phyloP scores from a whole-genome alignment of 2,888 invertebrate genomes.

The Oscheius sp. region DNA sequence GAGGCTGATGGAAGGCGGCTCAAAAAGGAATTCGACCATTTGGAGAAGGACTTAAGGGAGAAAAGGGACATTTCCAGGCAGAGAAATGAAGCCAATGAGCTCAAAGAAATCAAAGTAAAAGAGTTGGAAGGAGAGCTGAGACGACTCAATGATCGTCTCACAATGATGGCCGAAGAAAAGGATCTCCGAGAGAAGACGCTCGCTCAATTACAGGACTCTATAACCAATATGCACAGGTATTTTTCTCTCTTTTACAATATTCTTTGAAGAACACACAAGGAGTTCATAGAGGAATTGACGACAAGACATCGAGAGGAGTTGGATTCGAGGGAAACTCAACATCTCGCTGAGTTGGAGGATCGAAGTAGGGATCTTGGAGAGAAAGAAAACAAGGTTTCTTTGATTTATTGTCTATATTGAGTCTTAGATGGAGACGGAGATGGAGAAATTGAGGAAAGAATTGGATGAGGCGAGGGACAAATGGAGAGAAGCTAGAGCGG shows the following conservation, averaged over 20 bases:
- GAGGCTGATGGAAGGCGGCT: slow-evolving; percentile 40
- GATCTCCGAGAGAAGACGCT: slow-evolving; percentile 26
- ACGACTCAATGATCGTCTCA: slow-evolving; percentile 16
- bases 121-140: slow-evolving; percentile 23
- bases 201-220: slow-evolving; percentile 34
- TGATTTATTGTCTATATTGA: background rate
- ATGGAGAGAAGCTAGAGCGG: slow-evolving; percentile 35
- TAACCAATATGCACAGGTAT: slow-evolving; percentile 40
- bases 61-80: slow-evolving; percentile 20
- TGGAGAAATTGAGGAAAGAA: slow-evolving; percentile 35
- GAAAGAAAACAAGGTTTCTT: slow-evolving; percentile 23
- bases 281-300: slow-evolving; percentile 55
- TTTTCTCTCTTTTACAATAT: background rate
- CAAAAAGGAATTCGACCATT: slow-evolving; percentile 41
- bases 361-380: slow-evolving; percentile 23
- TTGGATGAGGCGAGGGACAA: slow-evolving; percentile 38
- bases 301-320: slow-evolving; percentile 49
- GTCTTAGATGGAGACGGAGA: slow-evolving; percentile 24
- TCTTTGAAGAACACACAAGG: slow-evolving; percentile 47
- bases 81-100: slow-evolving; percentile 6
- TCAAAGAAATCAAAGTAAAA: slow-evolving; percentile 3
- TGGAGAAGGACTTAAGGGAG: slow-evolving; percentile 35
- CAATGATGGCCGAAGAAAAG: slow-evolving; percentile 21
- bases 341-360: slow-evolving; percentile 20
- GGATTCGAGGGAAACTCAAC: slow-evolving; percentile 34